Evolutionary conservation across 2,113 vertebrate species (phyloP).

Genomic region (Pseudonaja textilis): DNA sequence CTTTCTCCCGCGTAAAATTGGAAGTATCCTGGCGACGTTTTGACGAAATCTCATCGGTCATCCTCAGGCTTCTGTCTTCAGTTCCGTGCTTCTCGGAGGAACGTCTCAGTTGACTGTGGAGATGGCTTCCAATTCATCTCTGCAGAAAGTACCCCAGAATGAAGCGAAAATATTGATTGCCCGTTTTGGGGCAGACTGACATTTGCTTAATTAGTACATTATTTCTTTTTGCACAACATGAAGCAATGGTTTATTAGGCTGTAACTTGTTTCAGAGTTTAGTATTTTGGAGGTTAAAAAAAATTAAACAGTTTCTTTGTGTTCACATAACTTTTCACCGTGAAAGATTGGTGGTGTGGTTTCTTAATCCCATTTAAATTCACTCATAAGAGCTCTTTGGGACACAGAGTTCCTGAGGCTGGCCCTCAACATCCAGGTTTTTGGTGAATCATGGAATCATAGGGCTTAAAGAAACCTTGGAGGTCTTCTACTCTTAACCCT

Average conservation of each 20-base stretch:
- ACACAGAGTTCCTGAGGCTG: neutral
- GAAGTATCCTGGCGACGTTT: too few relatives aligned
- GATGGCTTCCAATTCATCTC: conserved; percentile 50
- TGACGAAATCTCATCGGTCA: too few relatives aligned
- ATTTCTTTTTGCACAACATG: conserved; percentile 63
- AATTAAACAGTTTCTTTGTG: neutral
- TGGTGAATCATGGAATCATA: neutral
- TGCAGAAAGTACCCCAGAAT: conserved; percentile 37
- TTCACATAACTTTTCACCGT: neutral
- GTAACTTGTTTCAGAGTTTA: conserved; percentile 69
- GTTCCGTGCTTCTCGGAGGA: too few relatives aligned
- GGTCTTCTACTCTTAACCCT: neutral
- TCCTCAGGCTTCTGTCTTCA: too few relatives aligned
- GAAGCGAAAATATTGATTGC: conserved; percentile 74
- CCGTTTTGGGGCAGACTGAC: conserved; percentile 54
- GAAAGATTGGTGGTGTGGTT: neutral
- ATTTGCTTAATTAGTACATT: conserved; percentile 63
- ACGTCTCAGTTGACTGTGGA: conserved; percentile 43
- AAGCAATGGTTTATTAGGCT: conserved; percentile 69
- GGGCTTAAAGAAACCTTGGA: neutral
- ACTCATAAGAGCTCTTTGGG: neutral
- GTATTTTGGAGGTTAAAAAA: conserved; percentile 58
- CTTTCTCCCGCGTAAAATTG: too few relatives aligned
- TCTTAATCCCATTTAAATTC: neutral
- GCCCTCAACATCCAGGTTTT: neutral